These are phyloP conservation scores for Taenioides sp. DNA, from an alignment of 2,797 vertebrate genomes.

Conservation along the genomic window DNA sequence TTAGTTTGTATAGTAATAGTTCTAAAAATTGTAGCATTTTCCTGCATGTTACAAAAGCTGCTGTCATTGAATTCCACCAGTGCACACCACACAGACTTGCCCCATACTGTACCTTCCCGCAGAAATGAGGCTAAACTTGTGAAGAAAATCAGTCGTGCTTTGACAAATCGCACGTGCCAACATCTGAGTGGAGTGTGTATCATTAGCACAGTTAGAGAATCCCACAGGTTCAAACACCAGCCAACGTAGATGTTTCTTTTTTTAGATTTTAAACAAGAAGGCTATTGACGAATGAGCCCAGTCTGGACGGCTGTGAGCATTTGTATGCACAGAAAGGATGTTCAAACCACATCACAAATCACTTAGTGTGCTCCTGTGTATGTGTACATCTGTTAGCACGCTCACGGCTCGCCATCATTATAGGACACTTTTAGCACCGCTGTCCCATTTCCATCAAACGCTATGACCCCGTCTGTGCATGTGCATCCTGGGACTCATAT, in stretches of 20 bases:
- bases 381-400: constrained; percentile 28
- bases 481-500: constrained; percentile 60
- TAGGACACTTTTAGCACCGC: constrained; percentile 53
- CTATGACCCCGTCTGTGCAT: constrained; percentile 65
- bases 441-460: constrained; percentile 66
- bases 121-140: constrained; percentile 14
- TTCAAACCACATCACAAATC: constrained; percentile 10
- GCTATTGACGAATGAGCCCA: constrained; percentile 1
- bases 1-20: no score
- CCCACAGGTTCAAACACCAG: constrained; percentile 8
- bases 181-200: constrained; percentile 33
- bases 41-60: no score
- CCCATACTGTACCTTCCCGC: background rate
- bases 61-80: no score
- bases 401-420: constrained; percentile 31
- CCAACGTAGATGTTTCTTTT: background rate
- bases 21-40: no score
- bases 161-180: constrained; percentile 35
- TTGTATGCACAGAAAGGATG: background rate
- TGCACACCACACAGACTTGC: background rate
- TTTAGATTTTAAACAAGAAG: constrained; percentile 5
- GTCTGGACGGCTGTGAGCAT: constrained; percentile 1
- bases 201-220: constrained; percentile 36
- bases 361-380: constrained; percentile 18
- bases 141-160: constrained; percentile 23